Percentiles rank a stretch among this genome's conserved stretches.
phyloP scores from a whole-genome alignment of 2,113 vertebrate species.

The Pungitius pungitius region DNA sequence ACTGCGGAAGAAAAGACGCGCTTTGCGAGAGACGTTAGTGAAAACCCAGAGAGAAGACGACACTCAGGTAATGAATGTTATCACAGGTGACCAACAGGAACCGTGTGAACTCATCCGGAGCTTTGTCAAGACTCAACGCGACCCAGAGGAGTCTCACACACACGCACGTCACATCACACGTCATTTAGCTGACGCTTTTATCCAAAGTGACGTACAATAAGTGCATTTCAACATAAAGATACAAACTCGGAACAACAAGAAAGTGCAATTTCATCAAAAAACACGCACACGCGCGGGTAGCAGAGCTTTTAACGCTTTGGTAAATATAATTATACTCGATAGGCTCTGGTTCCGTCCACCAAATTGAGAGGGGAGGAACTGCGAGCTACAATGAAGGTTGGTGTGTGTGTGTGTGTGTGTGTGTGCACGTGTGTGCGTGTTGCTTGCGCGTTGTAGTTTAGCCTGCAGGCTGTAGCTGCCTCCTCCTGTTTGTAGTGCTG shows the following conservation, averaged over 20 bases:
- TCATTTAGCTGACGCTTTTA: no score
- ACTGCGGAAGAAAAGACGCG: conserved; percentile 72
- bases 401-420: conserved; percentile 57
- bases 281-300: background rate
- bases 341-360: conserved; percentile 78
- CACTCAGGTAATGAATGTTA: conserved; percentile 65
- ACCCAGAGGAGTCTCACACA: conserved; percentile 9
- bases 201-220: no score
- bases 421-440: conserved; percentile 44
- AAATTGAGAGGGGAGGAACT: conserved; percentile 57
- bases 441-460: conserved; percentile 13
- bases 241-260: no score
- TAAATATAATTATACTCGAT: conserved; percentile 61
- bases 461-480: conserved; percentile 18
- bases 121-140: conserved; percentile 51
- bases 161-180: background rate
- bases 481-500: conserved; percentile 21
- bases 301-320: conserved; percentile 32
- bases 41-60: conserved; percentile 69
- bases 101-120: background rate
- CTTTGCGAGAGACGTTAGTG: conserved; percentile 68
- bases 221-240: no score
- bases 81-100: background rate
- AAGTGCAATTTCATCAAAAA: no score
- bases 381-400: conserved; percentile 72